A percentile compares a stretch with the other conserved stretches of the same genome.
phyloP scores from a whole-genome alignment of 2,797 vertebrate species.

The Gouania willdenowi region DNA sequence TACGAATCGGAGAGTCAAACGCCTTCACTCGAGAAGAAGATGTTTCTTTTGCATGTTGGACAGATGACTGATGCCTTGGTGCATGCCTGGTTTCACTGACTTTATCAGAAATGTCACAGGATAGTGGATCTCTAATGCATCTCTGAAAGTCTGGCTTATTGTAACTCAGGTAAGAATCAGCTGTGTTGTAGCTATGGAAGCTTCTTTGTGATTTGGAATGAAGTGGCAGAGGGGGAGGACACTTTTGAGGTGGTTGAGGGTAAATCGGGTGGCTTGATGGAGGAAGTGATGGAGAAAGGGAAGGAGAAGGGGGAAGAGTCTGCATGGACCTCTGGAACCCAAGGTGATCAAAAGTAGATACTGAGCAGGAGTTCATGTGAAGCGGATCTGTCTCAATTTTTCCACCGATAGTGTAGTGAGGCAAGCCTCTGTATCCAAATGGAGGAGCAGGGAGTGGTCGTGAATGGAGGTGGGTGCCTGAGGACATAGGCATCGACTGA shows the following conservation, averaged over 20 bases:
- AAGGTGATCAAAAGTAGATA: slow-evolving; percentile 79
- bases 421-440: slow-evolving; percentile 68
- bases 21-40: slow-evolving; percentile 53
- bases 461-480: slow-evolving; percentile 68
- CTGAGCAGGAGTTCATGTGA: slow-evolving; percentile 74
- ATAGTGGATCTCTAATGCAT: slow-evolving; percentile 69
- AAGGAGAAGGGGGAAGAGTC: slow-evolving; percentile 73
- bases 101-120: slow-evolving; percentile 67
- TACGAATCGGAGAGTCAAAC: slow-evolving; percentile 67
- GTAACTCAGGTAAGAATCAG: slow-evolving; percentile 65
- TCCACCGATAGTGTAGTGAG: slow-evolving; percentile 66
- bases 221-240: slow-evolving; percentile 75
- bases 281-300: slow-evolving; percentile 75
- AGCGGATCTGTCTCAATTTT: slow-evolving; percentile 80
- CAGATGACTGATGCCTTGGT: slow-evolving; percentile 54
- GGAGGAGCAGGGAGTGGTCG: slow-evolving; percentile 78
- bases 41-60: too few species aligned
- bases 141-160: slow-evolving; percentile 54
- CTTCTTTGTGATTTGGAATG: slow-evolving; percentile 77
- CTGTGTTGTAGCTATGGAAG: slow-evolving; percentile 54
- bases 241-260: slow-evolving; percentile 67
- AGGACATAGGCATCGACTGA: slow-evolving; percentile 76
- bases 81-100: slow-evolving; percentile 43
- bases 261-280: slow-evolving; percentile 73
- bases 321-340: slow-evolving; percentile 79